phyloP scores from a whole-genome alignment of 2,797 vertebrate genomes.

The Picus viridis region DNA sequence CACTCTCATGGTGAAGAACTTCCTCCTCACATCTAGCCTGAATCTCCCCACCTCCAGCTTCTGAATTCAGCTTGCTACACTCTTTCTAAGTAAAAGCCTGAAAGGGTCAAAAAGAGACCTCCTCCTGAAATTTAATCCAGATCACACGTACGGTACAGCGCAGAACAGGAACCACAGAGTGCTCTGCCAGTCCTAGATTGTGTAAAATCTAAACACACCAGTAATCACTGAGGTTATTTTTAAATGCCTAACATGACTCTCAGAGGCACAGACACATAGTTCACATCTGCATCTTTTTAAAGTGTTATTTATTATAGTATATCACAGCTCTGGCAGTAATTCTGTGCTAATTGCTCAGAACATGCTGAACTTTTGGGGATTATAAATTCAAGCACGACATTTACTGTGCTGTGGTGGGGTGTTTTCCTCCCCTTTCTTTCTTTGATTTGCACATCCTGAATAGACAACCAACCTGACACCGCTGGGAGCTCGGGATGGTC shows the following conservation, averaged over 20 bases:
- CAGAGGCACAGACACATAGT: neutral
- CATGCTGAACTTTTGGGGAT: slow-evolving; percentile 17
- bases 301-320: slow-evolving; percentile 42
- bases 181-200: slow-evolving; percentile 20
- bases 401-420: neutral
- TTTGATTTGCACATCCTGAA: slow-evolving; percentile 9
- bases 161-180: neutral
- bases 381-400: slow-evolving; percentile 34
- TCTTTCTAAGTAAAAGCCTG: neutral
- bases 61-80: neutral
- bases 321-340: slow-evolving; percentile 46
- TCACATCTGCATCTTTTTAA: slow-evolving; percentile 64
- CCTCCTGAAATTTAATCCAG: slow-evolving; percentile 15
- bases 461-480: slow-evolving; percentile 51
- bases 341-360: slow-evolving; percentile 61
- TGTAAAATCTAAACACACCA: slow-evolving; percentile 12
- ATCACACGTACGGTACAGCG: neutral
- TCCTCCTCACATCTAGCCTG: too few species aligned
- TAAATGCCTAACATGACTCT: slow-evolving; percentile 42
- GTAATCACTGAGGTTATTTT: slow-evolving; percentile 39
- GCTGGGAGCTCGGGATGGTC: neutral
- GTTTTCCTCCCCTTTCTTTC: neutral
- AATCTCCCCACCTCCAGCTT: too few species aligned
- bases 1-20: too few species aligned
- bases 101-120: slow-evolving; percentile 2